Evolutionary conservation across 2,113 vertebrate genomes (phyloP).

Genomic region (Hyperopisus bebe): DNA sequence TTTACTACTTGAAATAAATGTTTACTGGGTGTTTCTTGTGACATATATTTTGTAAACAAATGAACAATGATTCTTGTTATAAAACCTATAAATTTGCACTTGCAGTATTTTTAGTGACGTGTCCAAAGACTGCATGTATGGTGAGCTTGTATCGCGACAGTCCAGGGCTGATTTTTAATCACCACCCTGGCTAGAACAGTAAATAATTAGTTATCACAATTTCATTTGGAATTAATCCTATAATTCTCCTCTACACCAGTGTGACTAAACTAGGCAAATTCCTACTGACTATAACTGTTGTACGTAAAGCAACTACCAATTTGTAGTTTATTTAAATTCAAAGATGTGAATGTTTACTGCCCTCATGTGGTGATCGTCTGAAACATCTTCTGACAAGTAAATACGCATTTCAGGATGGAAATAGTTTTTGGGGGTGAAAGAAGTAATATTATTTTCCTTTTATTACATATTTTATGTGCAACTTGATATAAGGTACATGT

Average conservation of each 20-base stretch:
- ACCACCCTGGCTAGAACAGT: neutral
- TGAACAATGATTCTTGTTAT: neutral
- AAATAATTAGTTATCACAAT: neutral
- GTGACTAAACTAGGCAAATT: neutral
- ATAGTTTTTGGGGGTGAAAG: neutral
- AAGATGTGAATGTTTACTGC: conserved; percentile 23
- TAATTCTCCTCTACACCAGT: neutral
- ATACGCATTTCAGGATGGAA: neutral
- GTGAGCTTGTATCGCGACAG: neutral
- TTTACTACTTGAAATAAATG: neutral
- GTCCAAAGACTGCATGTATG: neutral
- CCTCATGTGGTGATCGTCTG: conserved; percentile 34
- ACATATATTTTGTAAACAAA: neutral
- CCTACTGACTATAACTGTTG: neutral
- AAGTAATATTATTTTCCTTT: neutral
- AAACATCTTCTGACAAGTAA: neutral
- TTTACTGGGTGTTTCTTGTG: neutral
- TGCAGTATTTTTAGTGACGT: neutral
- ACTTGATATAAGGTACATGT: neutral
- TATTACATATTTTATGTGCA: neutral
- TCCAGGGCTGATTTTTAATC: neutral
- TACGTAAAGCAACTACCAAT: neutral
- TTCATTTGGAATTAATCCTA: neutral
- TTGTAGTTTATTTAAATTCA: neutral
- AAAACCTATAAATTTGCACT: neutral